Evolutionary conservation across 2,888 invertebrate genomes (phyloP).

Genomic region (Leptinotarsa rubiginosa): DNA sequence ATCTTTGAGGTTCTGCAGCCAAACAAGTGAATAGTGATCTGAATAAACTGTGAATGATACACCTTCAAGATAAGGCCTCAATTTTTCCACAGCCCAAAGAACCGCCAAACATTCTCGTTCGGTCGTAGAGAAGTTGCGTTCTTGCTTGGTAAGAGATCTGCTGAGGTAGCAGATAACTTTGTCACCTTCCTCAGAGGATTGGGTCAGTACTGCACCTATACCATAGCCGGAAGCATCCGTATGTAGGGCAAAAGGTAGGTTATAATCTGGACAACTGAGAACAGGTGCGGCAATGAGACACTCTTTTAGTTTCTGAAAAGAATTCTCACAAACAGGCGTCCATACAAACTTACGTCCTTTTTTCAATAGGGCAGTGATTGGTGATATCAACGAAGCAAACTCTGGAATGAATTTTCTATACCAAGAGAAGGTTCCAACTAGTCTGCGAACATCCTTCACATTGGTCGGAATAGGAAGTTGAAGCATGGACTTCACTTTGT

Average conservation of each 20-base stretch:
- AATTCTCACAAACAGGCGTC: no score
- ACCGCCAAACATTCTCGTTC: slow-evolving; percentile 33
- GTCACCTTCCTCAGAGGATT: not conserved
- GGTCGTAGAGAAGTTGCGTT: slow-evolving; percentile 18
- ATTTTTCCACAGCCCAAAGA: slow-evolving; percentile 17
- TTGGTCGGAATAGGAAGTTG: slow-evolving; percentile 33
- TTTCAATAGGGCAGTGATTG: slow-evolving; percentile 33
- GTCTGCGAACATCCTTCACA: slow-evolving; percentile 32
- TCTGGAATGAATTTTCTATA: slow-evolving; percentile 35
- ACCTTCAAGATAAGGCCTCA: slow-evolving; percentile 41
- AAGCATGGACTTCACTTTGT: slow-evolving; percentile 21
- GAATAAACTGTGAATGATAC: slow-evolving; percentile 31
- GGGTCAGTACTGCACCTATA: slow-evolving; percentile 1
- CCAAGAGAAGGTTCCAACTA: slow-evolving; percentile 39
- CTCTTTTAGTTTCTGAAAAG: no score
- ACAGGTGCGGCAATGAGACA: no score
- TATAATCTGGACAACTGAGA: no score
- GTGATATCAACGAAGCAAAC: slow-evolving; percentile 34
- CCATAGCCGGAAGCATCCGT: not conserved
- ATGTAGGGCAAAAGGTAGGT: not conserved
- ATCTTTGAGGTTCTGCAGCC: no score
- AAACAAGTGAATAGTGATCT: no score
- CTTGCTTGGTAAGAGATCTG: slow-evolving; percentile 9
- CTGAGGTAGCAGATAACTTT: slow-evolving; percentile 3
- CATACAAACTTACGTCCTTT: slow-evolving; percentile 25